These are phyloP conservation scores for Choristoneura fumiferana DNA, from an alignment of 1,140 invertebrate species.

Conservation along the genomic window DNA sequence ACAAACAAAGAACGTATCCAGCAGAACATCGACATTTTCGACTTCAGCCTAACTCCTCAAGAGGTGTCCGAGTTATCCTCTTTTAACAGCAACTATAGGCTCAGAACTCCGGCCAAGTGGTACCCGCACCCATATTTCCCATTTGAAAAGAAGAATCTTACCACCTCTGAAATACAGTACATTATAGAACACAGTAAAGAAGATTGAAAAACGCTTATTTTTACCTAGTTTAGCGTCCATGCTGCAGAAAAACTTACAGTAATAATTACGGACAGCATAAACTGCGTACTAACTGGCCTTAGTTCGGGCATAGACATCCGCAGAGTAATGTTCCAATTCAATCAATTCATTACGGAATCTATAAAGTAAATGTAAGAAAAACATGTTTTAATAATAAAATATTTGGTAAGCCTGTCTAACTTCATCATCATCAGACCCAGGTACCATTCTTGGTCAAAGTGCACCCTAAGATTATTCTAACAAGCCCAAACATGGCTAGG, in stretches of 20 bases:
- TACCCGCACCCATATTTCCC: slow-evolving; percentile 61
- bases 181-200: slow-evolving; percentile 54
- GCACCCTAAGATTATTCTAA: too few species aligned
- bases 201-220: slow-evolving; percentile 41
- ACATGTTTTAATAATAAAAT: too few species aligned
- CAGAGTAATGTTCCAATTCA: too few species aligned
- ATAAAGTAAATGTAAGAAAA: too few species aligned
- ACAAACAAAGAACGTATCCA: slow-evolving; percentile 56
- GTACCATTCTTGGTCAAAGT: too few species aligned
- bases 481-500: too few species aligned
- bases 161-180: slow-evolving; percentile 43
- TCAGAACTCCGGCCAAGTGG: slow-evolving; percentile 59
- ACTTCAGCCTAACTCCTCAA: slow-evolving; percentile 49
- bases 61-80: slow-evolving; percentile 52
- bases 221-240: too few species aligned
- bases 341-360: too few species aligned
- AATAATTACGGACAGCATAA: background rate
- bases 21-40: slow-evolving; percentile 57
- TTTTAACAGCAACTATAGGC: slow-evolving; percentile 62
- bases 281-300: too few species aligned
- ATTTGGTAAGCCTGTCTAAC: too few species aligned
- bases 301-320: too few species aligned
- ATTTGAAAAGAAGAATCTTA: slow-evolving; percentile 61
- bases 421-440: too few species aligned
- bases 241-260: background rate